Base-by-base conservation (phyloP, 2,113 vertebrate species). In the Triplophysa siluroides region DNA sequence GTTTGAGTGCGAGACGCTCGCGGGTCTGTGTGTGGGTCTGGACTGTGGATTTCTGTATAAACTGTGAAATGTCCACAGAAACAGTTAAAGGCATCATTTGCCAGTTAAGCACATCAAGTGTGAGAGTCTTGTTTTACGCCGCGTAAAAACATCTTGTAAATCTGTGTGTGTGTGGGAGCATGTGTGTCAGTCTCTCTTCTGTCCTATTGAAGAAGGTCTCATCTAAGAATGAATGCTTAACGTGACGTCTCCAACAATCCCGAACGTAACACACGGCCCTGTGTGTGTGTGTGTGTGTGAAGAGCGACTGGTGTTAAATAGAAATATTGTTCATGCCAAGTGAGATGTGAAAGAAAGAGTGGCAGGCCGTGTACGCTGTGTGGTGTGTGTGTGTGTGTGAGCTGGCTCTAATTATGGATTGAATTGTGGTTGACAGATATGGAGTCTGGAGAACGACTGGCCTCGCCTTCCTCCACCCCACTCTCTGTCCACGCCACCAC, bases 371-470 rank as follows among this genome's bases (percentile, higher is more conserved):
- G 66, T 83, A 29, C 26, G 26, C 33, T 0, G 6, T 5, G 33
- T 33, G 76, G 47, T 79, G 80, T 33, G 33, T 72, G 84, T 73
- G 83, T 73, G 47, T 45, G 66, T 23, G 13, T n/a, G 67, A 16
- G 43, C 67, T 58, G 24, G n/a, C 88, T 85, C 69, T 86, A 88
- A 90, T 81, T 47, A 14, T 76, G 77, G 84, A 87, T 86, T 86
- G 89, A 71, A 86, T 83, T 87, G 83, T 87, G 50, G 87, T 91
- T 90, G 81, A 6, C 33, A 96, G 95, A 91, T 88, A 96, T 96
- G 95, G 95, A 96, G 93, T 94, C 95, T 91, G 94, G 93, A 89
- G 95, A 96, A 91, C 87, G 93, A 88, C 90, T 96, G 90, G 87
- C 91, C 41, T 89, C 87, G 65, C 85, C 94, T 79, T 93, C 94